These are phyloP conservation scores for Himalopsyche phryganea DNA, from an alignment of 1,140 invertebrate genomes.

Conservation along the genomic window DNA sequence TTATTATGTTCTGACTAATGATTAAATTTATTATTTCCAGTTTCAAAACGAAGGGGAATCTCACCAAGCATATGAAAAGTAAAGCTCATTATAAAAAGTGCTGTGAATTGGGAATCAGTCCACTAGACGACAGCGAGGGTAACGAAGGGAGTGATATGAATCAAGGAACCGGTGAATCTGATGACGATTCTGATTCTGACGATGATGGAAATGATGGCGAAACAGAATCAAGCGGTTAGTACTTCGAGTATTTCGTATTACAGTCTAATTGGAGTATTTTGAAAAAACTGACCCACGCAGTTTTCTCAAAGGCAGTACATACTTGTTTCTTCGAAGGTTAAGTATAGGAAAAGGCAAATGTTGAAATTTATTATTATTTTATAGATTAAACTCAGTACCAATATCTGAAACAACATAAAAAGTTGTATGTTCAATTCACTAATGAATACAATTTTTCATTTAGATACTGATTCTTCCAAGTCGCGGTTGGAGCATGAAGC, in stretches of 20 bases:
- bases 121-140: conserved; percentile 72
- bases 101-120: conserved; percentile 74
- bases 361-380: too few species aligned
- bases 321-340: too few species aligned
- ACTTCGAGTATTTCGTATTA: neutral
- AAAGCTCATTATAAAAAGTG: conserved; percentile 96
- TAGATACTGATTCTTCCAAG: conserved; percentile 58
- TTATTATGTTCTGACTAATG: too few species aligned
- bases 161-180: conserved; percentile 50
- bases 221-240: conserved; percentile 61
- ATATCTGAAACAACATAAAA: too few species aligned
- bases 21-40: conserved; percentile 60
- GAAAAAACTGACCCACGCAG: neutral
- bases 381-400: too few species aligned
- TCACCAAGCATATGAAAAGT: conserved; percentile 99
- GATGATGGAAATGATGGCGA: conserved; percentile 68
- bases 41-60: conserved; percentile 97
- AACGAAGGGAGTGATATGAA: conserved; percentile 56
- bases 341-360: too few species aligned
- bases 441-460: conserved; percentile 11
- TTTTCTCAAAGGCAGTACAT: too few species aligned
- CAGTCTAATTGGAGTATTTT: neutral
- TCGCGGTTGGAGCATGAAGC: conserved; percentile 80
- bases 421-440: too few species aligned
- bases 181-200: conserved; percentile 63